These are phyloP conservation scores for Danio choprae DNA, from an alignment of 2,797 vertebrate species.

Conservation along the genomic window DNA sequence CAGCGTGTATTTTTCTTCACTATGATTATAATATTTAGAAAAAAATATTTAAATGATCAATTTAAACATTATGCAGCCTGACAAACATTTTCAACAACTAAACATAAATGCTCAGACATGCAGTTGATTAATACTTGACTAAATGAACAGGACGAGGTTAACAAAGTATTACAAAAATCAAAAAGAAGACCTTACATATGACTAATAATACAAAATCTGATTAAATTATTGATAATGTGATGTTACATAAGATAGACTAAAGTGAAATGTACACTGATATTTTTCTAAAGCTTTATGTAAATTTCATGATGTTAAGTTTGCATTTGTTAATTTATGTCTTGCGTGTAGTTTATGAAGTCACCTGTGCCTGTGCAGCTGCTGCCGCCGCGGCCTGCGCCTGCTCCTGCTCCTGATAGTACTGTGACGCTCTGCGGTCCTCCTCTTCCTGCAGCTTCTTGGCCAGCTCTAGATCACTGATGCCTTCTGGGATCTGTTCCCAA, in stretches of 20 bases:
- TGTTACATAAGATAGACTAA: neutral
- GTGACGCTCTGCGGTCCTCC: slow-evolving; percentile 93
- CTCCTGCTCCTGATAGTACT: slow-evolving; percentile 98
- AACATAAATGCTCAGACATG: too few relatives aligned
- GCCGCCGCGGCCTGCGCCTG: slow-evolving; percentile 80
- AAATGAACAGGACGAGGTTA: too few relatives aligned
- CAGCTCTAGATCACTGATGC: slow-evolving; percentile 94
- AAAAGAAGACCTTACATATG: too few relatives aligned
- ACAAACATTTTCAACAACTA: too few relatives aligned
- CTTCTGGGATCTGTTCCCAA: slow-evolving; percentile 96
- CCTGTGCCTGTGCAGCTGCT: slow-evolving; percentile 80
- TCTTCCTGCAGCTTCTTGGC: slow-evolving; percentile 99
- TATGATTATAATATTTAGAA: too few relatives aligned
- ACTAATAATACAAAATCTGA: too few relatives aligned
- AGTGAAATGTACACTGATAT: neutral
- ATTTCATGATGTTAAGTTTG: too few relatives aligned
- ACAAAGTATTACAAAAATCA: too few relatives aligned
- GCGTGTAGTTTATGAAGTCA: slow-evolving; percentile 55
- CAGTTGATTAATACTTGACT: too few relatives aligned
- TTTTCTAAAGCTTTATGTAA: neutral
- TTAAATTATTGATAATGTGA: neutral
- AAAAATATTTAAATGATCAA: too few relatives aligned
- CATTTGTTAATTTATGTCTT: neutral
- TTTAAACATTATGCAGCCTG: too few relatives aligned
- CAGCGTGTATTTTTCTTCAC: too few relatives aligned